Evolutionary conservation across 2,113 vertebrate species (phyloP).

Genomic region (Trachemys scripta): DNA sequence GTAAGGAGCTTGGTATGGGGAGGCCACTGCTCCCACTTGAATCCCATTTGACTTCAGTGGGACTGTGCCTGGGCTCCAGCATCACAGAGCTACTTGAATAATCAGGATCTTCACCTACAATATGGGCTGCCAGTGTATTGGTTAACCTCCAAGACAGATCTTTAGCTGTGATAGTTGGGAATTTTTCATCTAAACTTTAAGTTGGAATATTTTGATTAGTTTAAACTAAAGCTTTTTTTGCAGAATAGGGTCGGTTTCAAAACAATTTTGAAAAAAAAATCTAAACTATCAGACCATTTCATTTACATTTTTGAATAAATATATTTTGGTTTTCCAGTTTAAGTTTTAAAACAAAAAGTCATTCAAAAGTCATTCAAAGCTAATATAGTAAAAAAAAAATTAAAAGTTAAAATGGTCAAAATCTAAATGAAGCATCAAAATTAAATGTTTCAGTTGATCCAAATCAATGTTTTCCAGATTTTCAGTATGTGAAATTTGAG

Average conservation of each 20-base stretch:
- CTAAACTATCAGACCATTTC: not conserved
- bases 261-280: not conserved
- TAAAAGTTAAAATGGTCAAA: not conserved
- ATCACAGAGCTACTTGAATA: not conserved
- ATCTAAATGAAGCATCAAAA: not conserved
- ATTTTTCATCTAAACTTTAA: not conserved
- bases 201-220: not conserved
- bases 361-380: not conserved
- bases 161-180: not conserved
- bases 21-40: not conserved
- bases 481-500: not conserved
- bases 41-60: not conserved
- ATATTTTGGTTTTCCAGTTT: not conserved
- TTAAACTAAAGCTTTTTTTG: not conserved
- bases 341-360: not conserved
- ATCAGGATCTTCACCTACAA: fast-evolving
- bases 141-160: not conserved
- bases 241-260: not conserved
- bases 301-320: not conserved
- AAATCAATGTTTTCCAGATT: not conserved
- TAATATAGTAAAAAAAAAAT: not conserved
- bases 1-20: not conserved
- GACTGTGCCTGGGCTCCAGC: not conserved
- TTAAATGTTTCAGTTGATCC: not conserved
- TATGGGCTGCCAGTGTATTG: not conserved